Base-by-base conservation (phyloP, 2,888 invertebrate species). In the Polietes domitor region DNA sequence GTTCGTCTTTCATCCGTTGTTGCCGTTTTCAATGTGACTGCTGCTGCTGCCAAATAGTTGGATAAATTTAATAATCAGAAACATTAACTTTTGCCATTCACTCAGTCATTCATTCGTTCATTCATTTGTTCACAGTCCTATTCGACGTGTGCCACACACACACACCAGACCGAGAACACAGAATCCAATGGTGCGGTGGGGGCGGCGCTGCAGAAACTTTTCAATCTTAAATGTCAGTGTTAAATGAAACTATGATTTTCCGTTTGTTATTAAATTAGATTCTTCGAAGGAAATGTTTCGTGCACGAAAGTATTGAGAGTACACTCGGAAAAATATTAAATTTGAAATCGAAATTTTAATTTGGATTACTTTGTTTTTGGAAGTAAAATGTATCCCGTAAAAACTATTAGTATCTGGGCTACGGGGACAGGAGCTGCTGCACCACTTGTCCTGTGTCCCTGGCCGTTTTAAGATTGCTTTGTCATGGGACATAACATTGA, bases 21-120 rank as follows among this genome's bases (percentile, higher is more conserved):
- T 26, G 9, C 10, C 9, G 24, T 26, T 26, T 12, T 58, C 15
- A 2, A 15, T 24, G 24, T 58, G 24, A 4, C 15, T 24, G 24
- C 10, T 24, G 58, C 12, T 26, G 53, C 21, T 53, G 6, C 53
- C 19, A 53, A 26, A 58, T 58, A 58, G 58, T 58, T 58, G 58
- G 58, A 21, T 58, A 58, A 58, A 58, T 58, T 58, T 58, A 58
- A 58, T 58, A 24, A 58, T 58, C 58, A 58, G 2, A 58, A 58
- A 26, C 26, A 58, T 24, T 58, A 58, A 58, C 58, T 58, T 58
- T 58, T 58, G 15, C 58, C 58, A 26, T 58, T 58, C 53, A 21
- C 17, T 53, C 58, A 58, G 58, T 58, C 55, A 55, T 15, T 58
- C 9, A 15, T 24, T 58, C 58, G 15, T 12, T 24, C 58, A 2